phyloP scores from a whole-genome alignment of 2,113 vertebrate genomes.

The Chloebia gouldiae region DNA sequence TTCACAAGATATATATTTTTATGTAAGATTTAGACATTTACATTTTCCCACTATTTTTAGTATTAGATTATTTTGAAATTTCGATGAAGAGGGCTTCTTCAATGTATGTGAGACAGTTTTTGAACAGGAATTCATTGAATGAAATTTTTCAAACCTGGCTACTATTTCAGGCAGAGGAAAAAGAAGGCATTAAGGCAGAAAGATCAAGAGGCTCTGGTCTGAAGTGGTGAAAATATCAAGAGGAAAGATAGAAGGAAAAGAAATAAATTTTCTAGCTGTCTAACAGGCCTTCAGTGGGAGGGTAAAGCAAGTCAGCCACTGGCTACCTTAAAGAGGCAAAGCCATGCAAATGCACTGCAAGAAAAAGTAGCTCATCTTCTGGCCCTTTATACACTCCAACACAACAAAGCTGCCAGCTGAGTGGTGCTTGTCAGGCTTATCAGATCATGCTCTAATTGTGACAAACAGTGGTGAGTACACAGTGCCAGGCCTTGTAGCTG shows the following conservation, averaged over 20 bases:
- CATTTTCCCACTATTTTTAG: neutral
- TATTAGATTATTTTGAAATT: neutral
- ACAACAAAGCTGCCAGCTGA: neutral
- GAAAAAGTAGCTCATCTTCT: neutral
- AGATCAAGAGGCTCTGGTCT: neutral
- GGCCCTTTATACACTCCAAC: neutral
- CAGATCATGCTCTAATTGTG: slow-evolving; percentile 55
- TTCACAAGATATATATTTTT: neutral
- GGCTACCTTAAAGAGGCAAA: neutral
- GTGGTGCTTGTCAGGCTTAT: slow-evolving; percentile 25
- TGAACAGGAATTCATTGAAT: neutral
- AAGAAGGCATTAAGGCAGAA: neutral
- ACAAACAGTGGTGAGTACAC: neutral
- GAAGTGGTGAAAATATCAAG: neutral
- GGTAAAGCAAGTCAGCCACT: neutral
- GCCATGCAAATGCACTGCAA: neutral
- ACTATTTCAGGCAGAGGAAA: neutral
- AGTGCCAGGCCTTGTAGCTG: neutral
- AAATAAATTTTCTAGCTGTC: neutral
- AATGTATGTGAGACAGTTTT: neutral
- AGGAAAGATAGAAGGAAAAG: neutral
- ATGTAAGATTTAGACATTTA: neutral
- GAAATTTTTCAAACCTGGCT: neutral
- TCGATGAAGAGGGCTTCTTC: neutral
- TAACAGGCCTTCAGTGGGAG: neutral